These are phyloP conservation scores for Ammodytes dubius DNA, from an alignment of 2,113 vertebrate species.

Conservation along the genomic window DNA sequence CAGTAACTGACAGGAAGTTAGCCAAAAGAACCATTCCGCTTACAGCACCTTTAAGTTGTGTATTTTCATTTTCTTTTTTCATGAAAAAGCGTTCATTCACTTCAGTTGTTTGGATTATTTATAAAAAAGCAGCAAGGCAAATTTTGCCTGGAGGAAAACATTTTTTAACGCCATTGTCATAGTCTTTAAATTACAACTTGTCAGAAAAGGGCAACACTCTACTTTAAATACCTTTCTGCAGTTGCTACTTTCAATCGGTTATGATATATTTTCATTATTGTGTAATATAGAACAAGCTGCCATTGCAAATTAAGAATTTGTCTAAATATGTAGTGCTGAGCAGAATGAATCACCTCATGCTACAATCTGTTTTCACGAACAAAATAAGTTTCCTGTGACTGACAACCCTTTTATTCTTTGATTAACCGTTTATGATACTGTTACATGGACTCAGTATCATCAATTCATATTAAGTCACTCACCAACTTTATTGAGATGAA, in stretches of 20 bases:
- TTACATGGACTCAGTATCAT: constrained; percentile 3
- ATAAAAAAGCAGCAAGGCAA: background rate
- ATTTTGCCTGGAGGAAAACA: background rate
- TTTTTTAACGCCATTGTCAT: background rate
- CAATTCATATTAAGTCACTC: background rate
- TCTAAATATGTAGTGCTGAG: constrained; percentile 10
- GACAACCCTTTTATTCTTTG: constrained; percentile 23
- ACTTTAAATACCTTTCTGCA: background rate
- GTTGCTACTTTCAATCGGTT: background rate
- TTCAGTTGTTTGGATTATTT: background rate
- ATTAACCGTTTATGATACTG: constrained; percentile 1
- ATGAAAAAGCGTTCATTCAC: background rate
- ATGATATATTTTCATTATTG: background rate
- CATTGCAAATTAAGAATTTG: background rate
- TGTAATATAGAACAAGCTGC: background rate
- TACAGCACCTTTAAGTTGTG: too few relatives aligned
- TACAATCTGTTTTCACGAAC: background rate
- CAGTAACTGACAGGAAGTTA: too few relatives aligned
- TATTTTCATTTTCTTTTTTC: background rate
- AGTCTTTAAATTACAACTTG: background rate
- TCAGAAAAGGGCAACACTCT: background rate
- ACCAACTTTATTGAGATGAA: too few relatives aligned
- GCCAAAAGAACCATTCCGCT: too few relatives aligned
- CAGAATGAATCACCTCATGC: constrained; percentile 5
- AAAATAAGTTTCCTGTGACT: constrained; percentile 6